Evolutionary conservation across 1,140 invertebrate species (phyloP).

Genomic region (Drosophila kurseongensis): DNA sequence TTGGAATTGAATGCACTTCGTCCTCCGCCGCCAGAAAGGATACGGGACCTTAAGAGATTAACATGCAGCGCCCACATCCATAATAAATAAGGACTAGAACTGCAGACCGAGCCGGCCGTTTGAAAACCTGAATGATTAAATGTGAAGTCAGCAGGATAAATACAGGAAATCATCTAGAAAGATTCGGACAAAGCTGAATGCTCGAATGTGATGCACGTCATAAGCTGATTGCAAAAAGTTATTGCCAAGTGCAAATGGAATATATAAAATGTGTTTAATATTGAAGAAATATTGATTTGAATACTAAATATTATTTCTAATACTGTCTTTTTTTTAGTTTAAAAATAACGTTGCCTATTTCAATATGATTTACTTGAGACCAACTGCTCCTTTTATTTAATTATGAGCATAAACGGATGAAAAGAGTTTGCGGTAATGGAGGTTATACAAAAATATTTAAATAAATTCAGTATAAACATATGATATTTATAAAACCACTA

Average conservation of each 20-base stretch:
- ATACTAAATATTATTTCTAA: no score
- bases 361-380: no score
- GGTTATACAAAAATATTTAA: no score
- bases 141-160: neutral
- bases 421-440: no score
- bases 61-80: slow-evolving; percentile 11
- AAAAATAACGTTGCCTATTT: no score
- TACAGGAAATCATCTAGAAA: neutral
- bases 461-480: no score
- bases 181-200: neutral
- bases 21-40: slow-evolving; percentile 33
- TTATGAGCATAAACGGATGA: no score
- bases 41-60: slow-evolving; percentile 6
- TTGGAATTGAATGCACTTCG: slow-evolving; percentile 59
- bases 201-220: neutral
- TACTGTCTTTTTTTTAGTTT: no score
- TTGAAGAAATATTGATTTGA: no score
- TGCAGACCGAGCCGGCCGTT: neutral
- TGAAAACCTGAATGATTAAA: neutral
- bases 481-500: no score
- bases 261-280: neutral
- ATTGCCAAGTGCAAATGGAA: neutral
- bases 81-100: no score
- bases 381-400: no score
- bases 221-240: neutral